Evolutionary conservation across 2,113 vertebrate species (phyloP).

Genomic region (Phycodurus eques): DNA sequence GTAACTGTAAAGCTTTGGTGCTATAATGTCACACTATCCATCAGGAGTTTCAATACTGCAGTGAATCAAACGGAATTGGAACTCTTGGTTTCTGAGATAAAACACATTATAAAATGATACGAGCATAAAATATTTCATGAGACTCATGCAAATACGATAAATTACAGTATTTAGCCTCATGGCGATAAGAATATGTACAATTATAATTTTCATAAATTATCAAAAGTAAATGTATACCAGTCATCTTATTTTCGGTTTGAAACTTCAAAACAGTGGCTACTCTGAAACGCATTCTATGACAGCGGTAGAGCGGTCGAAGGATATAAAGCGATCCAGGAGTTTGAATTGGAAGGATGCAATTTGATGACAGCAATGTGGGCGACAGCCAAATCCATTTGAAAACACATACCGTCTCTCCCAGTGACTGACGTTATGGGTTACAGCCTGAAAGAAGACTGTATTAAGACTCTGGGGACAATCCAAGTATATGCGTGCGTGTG

Average conservation of each 20-base stretch:
- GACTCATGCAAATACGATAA: background rate
- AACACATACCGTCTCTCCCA: slow-evolving; percentile 27
- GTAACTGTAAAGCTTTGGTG: no score
- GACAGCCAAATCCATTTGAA: slow-evolving; percentile 36
- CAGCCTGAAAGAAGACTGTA: slow-evolving; percentile 35
- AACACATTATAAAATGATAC: no score
- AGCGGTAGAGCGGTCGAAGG: background rate
- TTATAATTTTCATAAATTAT: background rate
- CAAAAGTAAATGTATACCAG: background rate
- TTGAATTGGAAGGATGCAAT: slow-evolving; percentile 35
- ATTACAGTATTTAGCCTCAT: background rate
- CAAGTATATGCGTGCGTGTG: slow-evolving; percentile 10
- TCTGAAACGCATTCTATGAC: background rate
- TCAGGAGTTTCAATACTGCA: no score
- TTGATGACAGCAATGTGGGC: slow-evolving; percentile 39
- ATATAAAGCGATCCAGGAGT: slow-evolving; percentile 25
- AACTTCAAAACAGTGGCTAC: background rate
- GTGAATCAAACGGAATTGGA: no score
- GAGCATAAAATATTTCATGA: no score
- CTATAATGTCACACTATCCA: no score
- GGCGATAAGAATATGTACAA: background rate
- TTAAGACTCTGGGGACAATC: slow-evolving; percentile 38
- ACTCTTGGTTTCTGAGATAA: no score
- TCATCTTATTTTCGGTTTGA: background rate
- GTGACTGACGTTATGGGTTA: slow-evolving; percentile 28